Base-by-base conservation (phyloP, 1,140 invertebrate genomes). In the Sinella curviseta region DNA sequence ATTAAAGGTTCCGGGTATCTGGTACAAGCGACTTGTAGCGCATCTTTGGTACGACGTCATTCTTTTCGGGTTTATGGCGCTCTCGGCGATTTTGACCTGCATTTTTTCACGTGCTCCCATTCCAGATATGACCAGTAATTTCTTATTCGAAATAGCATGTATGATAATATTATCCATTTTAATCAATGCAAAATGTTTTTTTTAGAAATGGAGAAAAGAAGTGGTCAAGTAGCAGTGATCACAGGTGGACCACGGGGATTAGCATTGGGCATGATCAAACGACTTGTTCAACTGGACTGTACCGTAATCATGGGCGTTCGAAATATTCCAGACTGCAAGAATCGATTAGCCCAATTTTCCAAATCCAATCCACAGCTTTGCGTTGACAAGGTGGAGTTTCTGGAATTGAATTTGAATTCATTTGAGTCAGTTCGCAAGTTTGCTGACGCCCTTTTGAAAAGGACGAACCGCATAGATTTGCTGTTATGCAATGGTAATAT, bases 401-500 rank as follows among this genome's bases (percentile, higher is more conserved):
- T 88, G 48, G 84, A 88, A 82, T 84, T 93, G 76, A 89, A 92
- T 83, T 87, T 93, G 77, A 87, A 91, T 73, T 90, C 89, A 28
- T 86, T 95, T 74, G 89, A 91, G 74, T 96, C 95, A 0, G 92
- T 96, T 1, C 90, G 89, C 84, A 86, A 88, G 73, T 97, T 97
- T 87, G 92, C 91, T 0, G 85, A 90, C n/a, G 86, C 89, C 67
- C 90, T 96, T 39, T 88, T 90, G 78, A 86, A 88, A 8, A 89
- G 90, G 78, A 91, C 91, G 83, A 85, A 88, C 8, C 89, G 90
- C 84, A 89, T 96, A 74, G 87, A 95, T 86, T 85, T 94, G 81
- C 87, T 95, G 17, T 89, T 95, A 0, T 95, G 95, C 87, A 95
- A 95, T 88, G 92, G 92, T 93, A n/a, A 88, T 48, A 17, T 48